Conservation (phyloP, 2,113 vertebrate genomes). For the Centropus bengalensis region DNA sequence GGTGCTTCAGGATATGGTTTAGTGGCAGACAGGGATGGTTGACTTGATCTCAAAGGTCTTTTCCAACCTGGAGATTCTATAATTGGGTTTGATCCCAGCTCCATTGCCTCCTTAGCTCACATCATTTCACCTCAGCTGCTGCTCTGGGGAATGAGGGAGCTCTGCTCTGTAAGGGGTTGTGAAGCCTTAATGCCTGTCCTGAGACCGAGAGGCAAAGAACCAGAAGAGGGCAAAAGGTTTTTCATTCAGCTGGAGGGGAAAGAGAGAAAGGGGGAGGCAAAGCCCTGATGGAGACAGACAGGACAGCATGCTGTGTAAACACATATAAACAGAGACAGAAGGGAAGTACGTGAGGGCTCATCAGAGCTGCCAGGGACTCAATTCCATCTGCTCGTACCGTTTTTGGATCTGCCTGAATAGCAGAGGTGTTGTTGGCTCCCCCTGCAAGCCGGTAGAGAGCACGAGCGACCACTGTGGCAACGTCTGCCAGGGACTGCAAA, state of each 20-base stretch:
- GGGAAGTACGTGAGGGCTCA: neutral
- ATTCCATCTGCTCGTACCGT: slow-evolving; percentile 76
- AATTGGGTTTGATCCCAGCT: neutral
- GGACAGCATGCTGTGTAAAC: neutral
- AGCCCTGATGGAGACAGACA: neutral
- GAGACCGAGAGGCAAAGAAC: neutral
- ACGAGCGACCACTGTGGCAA: slow-evolving; percentile 86
- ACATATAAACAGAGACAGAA: slow-evolving; percentile 21
- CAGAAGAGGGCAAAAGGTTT: neutral
- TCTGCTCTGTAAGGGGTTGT: neutral
- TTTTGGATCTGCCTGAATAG: slow-evolving; percentile 79
- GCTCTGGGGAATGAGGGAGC: neutral
- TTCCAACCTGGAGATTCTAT: too few species aligned
- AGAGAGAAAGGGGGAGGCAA: neutral
- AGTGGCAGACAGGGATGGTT: too few species aligned
- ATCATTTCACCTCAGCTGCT: neutral
- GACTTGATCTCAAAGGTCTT: too few species aligned
- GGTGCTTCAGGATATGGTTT: too few species aligned
- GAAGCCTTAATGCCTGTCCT: neutral
- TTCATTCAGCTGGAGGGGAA: neutral
- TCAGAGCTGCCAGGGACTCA: neutral
- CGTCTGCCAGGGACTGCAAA: slow-evolving; percentile 83
- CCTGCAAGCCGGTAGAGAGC: slow-evolving; percentile 87
- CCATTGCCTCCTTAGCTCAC: neutral
- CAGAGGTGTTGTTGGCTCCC: slow-evolving; percentile 60